Evolutionary conservation across 2,797 vertebrate genomes (phyloP).

Genomic region (Sparus aurata): DNA sequence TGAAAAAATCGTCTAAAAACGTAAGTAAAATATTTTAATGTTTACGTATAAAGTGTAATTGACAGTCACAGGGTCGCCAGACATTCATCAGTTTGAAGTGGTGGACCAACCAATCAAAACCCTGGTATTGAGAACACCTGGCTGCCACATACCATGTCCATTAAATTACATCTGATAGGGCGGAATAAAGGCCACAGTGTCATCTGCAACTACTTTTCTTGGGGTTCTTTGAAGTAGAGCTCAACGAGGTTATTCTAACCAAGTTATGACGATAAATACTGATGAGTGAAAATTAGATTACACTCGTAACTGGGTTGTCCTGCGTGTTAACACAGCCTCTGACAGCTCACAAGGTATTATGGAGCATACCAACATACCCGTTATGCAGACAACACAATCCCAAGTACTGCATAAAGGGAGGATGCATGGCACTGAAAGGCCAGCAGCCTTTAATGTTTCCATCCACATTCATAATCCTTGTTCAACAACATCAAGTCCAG

Average conservation of each 20-base stretch:
- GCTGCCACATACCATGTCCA: background rate
- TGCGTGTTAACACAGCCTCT: background rate
- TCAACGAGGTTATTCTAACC: conserved; percentile 6
- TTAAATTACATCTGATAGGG: background rate
- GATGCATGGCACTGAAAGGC: background rate
- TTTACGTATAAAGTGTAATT: background rate
- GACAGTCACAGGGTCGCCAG: too few species aligned
- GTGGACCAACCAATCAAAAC: background rate
- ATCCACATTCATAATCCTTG: background rate
- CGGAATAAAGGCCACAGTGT: background rate
- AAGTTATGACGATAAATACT: background rate
- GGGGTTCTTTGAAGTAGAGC: background rate
- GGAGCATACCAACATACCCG: background rate
- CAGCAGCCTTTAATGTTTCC: background rate
- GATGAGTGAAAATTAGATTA: background rate
- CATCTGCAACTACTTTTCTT: background rate
- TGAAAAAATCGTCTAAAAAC: background rate
- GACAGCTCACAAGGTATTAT: background rate
- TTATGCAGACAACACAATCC: background rate
- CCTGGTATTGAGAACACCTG: background rate
- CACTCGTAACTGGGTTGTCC: background rate
- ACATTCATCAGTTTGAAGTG: background rate
- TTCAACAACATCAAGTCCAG: conserved; percentile 16
- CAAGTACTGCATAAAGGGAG: background rate
- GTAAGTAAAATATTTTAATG: background rate